Evolutionary conservation across 2,113 vertebrate genomes (phyloP).

Genomic region (Megaceryle maxima): DNA sequence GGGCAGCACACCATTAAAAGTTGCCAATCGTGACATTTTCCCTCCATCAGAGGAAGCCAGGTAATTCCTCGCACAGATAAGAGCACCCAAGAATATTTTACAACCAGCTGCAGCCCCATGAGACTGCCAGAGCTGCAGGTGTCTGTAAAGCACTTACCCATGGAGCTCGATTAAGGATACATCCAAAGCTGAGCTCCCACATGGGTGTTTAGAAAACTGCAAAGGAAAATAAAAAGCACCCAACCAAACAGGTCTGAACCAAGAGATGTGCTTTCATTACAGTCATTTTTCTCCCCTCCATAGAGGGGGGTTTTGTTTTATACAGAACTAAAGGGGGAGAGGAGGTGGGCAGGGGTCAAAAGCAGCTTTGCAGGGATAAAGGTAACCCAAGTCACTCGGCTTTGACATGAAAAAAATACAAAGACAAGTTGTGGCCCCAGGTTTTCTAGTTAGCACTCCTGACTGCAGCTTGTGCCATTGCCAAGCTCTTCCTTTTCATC

Average conservation of each 20-base stretch:
- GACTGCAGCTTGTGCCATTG: background rate
- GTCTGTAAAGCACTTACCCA: background rate
- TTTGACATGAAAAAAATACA: background rate
- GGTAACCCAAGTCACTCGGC: background rate
- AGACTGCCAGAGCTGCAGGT: background rate
- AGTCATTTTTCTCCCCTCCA: background rate
- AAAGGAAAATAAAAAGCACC: background rate
- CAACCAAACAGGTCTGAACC: background rate
- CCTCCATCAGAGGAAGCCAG: background rate
- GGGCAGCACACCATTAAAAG: background rate
- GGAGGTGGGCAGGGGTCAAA: background rate
- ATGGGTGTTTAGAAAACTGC: background rate
- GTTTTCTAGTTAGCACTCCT: background rate
- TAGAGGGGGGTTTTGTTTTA: background rate
- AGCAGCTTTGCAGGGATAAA: background rate
- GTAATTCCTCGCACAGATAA: background rate
- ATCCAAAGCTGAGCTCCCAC: background rate
- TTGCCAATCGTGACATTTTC: background rate
- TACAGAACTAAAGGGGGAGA: background rate
- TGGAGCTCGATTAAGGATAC: background rate
- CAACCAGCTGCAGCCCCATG: background rate
- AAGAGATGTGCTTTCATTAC: background rate
- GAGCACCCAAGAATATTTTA: background rate
- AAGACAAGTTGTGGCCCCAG: background rate
- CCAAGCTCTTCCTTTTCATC: constrained; percentile 11